phyloP scores from a whole-genome alignment of 2,113 vertebrate genomes.

The Psittacus erithacus region DNA sequence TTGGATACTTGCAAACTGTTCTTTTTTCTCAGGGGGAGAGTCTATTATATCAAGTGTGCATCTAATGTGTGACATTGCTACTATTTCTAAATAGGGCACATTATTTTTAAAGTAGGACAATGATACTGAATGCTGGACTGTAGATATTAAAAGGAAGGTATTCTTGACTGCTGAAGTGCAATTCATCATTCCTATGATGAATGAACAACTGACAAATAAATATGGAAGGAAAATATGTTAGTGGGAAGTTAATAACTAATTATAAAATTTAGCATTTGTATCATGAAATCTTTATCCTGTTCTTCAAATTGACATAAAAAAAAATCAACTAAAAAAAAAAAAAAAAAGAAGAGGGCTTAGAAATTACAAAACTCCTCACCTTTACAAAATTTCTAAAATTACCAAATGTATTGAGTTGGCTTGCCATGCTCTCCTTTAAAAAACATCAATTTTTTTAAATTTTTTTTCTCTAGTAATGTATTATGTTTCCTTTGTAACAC shows the following conservation, averaged over 20 bases:
- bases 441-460: not conserved
- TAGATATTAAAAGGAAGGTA: not conserved
- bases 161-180: not conserved
- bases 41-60: not conserved
- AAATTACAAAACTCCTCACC: not conserved
- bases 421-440: not conserved
- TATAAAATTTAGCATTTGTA: not conserved
- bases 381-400: not conserved
- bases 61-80: not conserved
- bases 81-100: not conserved
- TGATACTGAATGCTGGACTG: not conserved
- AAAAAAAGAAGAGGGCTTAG: not conserved
- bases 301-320: not conserved
- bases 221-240: not conserved
- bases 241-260: not conserved
- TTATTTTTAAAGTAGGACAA: not conserved
- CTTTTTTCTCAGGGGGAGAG: rapidly evolving
- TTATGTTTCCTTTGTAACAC: not conserved
- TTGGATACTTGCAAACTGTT: not conserved
- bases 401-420: not conserved
- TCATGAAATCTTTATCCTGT: not conserved
- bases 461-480: not conserved
- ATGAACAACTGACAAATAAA: not conserved
- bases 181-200: not conserved
- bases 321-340: not conserved